These are phyloP conservation scores for Campoplex capitator DNA, from an alignment of 2,888 invertebrate genomes.

Conservation along the genomic window DNA sequence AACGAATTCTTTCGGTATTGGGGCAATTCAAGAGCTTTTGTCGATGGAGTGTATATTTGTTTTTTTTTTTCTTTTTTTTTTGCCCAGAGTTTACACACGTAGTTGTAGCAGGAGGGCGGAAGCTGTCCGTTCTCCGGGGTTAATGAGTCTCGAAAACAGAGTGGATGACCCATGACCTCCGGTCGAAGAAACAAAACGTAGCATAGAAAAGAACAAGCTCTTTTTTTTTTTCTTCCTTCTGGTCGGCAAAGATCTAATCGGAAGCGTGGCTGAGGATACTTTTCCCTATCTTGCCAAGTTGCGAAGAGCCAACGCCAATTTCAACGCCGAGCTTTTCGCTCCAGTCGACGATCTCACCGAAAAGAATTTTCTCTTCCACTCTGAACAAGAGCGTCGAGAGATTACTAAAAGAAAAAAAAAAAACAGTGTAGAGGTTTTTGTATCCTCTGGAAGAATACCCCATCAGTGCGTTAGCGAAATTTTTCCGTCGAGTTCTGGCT, in stretches of 20 bases:
- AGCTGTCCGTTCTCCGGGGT: conserved; percentile 61
- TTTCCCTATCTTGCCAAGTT: conserved; percentile 47
- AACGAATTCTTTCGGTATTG: conserved; percentile 43
- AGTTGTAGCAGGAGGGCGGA: conserved; percentile 44
- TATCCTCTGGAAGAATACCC: conserved; percentile 26
- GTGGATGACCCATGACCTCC: conserved; percentile 60
- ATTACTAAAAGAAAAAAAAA: conserved; percentile 18
- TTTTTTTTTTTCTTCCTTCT: conserved; percentile 38
- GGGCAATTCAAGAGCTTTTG: conserved; percentile 31
- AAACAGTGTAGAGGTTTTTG: conserved; percentile 21
- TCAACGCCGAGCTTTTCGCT: conserved; percentile 44
- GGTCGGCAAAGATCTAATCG: conserved; percentile 64
- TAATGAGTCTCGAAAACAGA: conserved; percentile 68
- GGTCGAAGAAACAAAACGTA: conserved; percentile 54
- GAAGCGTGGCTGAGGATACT: conserved; percentile 55
- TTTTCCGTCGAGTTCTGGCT: conserved; percentile 6
- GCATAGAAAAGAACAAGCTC: conserved; percentile 29
- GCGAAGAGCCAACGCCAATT: conserved; percentile 54
- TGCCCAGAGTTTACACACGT: conserved; percentile 23
- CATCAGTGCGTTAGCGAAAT: conserved; percentile 30
- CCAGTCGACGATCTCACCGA: conserved; percentile 18
- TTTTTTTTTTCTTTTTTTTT: conserved; percentile 21
- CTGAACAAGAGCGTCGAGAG: not conserved
- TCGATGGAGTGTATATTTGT: conserved; percentile 13
- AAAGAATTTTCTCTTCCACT: conserved; percentile 33